Conservation (phyloP, 1,140 invertebrate species). For the Dendrolimus kikuchii region DNA sequence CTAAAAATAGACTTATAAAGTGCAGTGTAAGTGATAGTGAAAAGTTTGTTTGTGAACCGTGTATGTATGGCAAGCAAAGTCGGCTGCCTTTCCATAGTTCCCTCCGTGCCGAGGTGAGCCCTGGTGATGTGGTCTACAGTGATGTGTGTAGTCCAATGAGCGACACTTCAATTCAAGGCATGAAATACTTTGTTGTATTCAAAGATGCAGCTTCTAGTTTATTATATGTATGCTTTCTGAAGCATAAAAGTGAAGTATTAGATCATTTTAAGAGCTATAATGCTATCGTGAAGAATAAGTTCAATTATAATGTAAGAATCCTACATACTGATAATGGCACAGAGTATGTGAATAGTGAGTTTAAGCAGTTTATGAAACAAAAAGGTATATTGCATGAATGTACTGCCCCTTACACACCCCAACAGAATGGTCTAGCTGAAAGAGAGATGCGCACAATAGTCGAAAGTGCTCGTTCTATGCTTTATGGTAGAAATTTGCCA, state of each 20-base stretch:
- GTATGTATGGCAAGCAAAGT: conserved; percentile 19
- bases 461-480: too few relatives aligned
- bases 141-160: too few relatives aligned
- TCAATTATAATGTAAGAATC: too few relatives aligned
- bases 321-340: conserved; percentile 11
- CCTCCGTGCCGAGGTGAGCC: conserved; percentile 14
- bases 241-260: conserved; percentile 16
- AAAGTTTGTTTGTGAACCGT: conserved; percentile 39
- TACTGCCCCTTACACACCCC: conserved; percentile 11
- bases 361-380: conserved; percentile 5
- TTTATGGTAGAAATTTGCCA: too few relatives aligned
- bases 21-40: too few relatives aligned
- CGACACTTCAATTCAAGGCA: too few relatives aligned
- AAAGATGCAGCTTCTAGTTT: conserved; percentile 19
- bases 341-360: conserved; percentile 4
- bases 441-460: conserved; percentile 37
- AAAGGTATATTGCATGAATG: conserved; percentile 11
- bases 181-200: too few relatives aligned
- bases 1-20: too few relatives aligned
- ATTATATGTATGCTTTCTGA: conserved; percentile 17
- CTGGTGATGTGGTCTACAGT: conserved; percentile 25
- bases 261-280: conserved; percentile 14
- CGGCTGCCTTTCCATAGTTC: conserved; percentile 11
- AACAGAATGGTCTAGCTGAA: conserved; percentile 24
- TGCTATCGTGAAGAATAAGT: too few relatives aligned